phyloP scores from a whole-genome alignment of 2,113 vertebrate species.

The Melierax canorus region DNA sequence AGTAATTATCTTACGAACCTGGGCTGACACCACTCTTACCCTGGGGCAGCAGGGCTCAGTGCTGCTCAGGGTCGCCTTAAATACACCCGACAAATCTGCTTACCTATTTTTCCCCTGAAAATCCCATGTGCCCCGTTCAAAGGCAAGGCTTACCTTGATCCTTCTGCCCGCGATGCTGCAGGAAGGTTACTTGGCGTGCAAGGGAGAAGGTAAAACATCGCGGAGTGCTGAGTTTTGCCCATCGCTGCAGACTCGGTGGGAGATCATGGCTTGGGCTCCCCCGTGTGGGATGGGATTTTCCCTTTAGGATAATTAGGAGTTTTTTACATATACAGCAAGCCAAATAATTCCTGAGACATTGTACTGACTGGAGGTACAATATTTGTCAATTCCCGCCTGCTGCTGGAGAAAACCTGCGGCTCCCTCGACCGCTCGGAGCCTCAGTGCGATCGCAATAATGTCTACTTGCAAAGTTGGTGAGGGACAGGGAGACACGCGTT shows the following conservation, averaged over 20 bases:
- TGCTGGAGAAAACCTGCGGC: not conserved
- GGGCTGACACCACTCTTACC: not conserved
- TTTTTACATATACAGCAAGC: not conserved
- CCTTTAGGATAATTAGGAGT: not conserved
- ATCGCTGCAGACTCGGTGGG: not conserved
- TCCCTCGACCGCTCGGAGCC: not conserved
- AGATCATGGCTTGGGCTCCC: not conserved
- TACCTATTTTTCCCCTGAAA: not conserved
- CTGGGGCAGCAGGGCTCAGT: not conserved
- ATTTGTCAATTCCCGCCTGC: not conserved
- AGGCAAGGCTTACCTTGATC: not conserved
- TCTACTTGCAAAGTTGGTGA: not conserved
- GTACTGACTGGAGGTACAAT: no score
- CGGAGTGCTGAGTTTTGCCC: not conserved
- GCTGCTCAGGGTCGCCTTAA: not conserved
- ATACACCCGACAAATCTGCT: not conserved
- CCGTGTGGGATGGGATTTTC: not conserved
- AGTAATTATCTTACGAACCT: not conserved
- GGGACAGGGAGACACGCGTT: not conserved
- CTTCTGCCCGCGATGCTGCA: no score
- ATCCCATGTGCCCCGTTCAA: not conserved
- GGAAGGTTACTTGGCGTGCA: not conserved
- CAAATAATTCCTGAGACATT: rapidly evolving
- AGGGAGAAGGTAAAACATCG: not conserved
- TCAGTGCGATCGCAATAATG: not conserved